Evolutionary conservation across 2,888 invertebrate genomes (phyloP), one percentile per base, ranked within the genome.

Genomic region (Zaprionus bogoriensis): DNA sequence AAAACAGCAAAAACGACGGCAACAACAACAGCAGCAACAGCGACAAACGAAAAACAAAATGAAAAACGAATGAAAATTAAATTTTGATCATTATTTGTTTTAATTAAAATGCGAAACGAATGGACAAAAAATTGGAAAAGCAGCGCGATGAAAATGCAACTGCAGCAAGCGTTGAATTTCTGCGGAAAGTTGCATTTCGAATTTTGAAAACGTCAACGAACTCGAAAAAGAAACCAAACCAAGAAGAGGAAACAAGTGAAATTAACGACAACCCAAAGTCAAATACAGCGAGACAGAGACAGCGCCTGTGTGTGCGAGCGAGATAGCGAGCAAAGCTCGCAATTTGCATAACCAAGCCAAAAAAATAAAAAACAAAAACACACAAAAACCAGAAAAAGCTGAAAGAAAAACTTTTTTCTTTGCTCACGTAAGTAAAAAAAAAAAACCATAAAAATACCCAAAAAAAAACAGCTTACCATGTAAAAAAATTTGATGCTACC

Each of bases 151-250:
- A 74, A 78, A 75, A 75, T 83, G 80, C 76, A 61, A 64, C 50
- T 63, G 58, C 61, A 83, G 44, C 55, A 55, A 22, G 41, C 41
- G 32, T 51, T 53, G 46, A 66, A 63, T 64, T 65, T 62, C 47
- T 77, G 86, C 79, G 68, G 38, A 46, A 30, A 59, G 60, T 65
- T 86, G 84, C 80, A 83, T 60, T 80, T 71, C 74, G 63, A 83
- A 62, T 48, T 42, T 50, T 48, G 50, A 60, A 64, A 64, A 59
- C 63, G 63, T 80, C 74, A 80, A 80, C 69, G 69, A 84, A 84
- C 77, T 68, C 19, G 28, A 6, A 28, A 36, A 36, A 46, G 25
- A 32, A 10, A 20, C 25, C 44, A 32, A 50, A 32, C 23, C 55
- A 23, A 19, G 3, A 39, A 46, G 39, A 39, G 42, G 58, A 17